phyloP scores from a whole-genome alignment of 2,113 vertebrate species.

The Osmerus eperlanus region DNA sequence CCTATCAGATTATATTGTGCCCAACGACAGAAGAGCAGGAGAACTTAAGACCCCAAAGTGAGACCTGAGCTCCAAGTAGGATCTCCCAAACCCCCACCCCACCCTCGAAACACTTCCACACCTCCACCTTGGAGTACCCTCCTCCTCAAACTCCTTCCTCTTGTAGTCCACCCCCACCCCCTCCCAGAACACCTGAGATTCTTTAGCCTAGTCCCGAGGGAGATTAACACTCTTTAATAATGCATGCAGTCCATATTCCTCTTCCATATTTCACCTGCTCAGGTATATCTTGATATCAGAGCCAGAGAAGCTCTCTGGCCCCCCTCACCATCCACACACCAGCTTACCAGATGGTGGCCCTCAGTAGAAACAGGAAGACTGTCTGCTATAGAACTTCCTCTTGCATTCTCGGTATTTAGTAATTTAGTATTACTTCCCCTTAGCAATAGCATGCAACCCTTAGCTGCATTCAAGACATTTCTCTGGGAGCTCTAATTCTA shows the following conservation, averaged over 20 bases:
- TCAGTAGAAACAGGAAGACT: no score
- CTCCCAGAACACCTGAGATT: not conserved
- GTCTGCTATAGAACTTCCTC: no score
- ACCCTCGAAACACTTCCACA: no score
- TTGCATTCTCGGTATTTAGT: no score
- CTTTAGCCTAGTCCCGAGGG: not conserved
- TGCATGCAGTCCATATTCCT: conserved; percentile 13
- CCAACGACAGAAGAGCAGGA: not conserved
- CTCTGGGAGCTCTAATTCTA: no score
- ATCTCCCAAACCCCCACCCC: no score
- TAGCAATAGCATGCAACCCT: no score
- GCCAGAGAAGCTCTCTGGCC: not conserved
- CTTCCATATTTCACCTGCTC: conserved; percentile 9
- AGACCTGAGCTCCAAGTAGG: not conserved
- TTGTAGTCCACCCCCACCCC: no score
- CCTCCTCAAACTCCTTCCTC: not conserved
- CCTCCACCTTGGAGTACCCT: no score
- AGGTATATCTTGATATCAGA: conserved; percentile 2
- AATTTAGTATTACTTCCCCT: no score
- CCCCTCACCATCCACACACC: no score
- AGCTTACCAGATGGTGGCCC: not conserved
- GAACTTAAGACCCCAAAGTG: not conserved
- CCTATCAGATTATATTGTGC: conserved; percentile 4
- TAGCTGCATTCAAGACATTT: no score
- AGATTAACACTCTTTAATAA: not conserved